Base-by-base conservation (phyloP, 2,113 vertebrate species). In the Syrmaticus mikado region DNA sequence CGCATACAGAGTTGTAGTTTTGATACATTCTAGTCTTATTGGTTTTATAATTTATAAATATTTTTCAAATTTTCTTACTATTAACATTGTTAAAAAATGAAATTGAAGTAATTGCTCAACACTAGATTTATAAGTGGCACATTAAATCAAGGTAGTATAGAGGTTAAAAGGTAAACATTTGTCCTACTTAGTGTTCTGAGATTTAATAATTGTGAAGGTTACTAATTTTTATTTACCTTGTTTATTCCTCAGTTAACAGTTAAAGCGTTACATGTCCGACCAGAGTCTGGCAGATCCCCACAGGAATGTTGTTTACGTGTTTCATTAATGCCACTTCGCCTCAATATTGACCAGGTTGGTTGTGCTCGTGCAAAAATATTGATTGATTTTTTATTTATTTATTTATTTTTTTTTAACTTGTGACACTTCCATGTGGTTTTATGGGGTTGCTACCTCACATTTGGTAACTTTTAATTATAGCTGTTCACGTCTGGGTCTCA, bases 341-440 rank as follows among this genome's bases (percentile, higher is more conserved):
- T 99, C 96, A 99, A 99, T 85, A 99, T 99, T 40, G 99, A 99
- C 97, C 99, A 99, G 98, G 99, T 99, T 64, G 34, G 96, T 97
- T 27, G 8, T 76, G 67, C 65, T 19, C 68, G 8, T 75, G 21
- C 1, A 21, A 76, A 76, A 82, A 70, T 30, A 30, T 6, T 55
- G 30, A 55, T n/a, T n/a, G n/a, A n/a, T n/a, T n/a, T n/a, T n/a
- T n/a, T n/a, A n/a, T n/a, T n/a, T n/a, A n/a, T n/a, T n/a, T n/a
- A n/a, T n/a, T n/a, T n/a, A n/a, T n/a, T n/a, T n/a, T n/a, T 72
- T 50, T 55, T 55, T 6, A 67, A 61, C 9, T 45, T 67, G 4
- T 72, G 73, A 30, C 21, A 5, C 8, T 72, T 0, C 1, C 50
- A 6, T 6, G 3, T 1, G 2, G 55, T 71, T 32, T 36, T 68